Evolutionary conservation across 2,797 vertebrate species (phyloP), one percentile per base, ranked within the genome.

Genomic region (Argya squamiceps): DNA sequence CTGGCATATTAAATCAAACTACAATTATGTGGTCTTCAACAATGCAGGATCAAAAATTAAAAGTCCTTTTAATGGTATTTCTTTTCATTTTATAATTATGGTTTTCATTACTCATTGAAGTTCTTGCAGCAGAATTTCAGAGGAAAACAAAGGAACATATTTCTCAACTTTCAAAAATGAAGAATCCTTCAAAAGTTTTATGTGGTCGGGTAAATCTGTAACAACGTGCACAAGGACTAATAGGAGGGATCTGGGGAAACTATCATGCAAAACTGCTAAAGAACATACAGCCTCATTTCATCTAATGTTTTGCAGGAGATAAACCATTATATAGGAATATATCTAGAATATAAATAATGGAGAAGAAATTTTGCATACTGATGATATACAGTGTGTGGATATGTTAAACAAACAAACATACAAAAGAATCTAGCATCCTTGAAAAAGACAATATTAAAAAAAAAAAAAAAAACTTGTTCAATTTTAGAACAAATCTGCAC

Each of bases 21-120:
- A 36, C 2, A 52, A 14, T 53, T 63, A 62, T 64, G 37, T 5
- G 24, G 7, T 44, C 52, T 74, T 59, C 11, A 6, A 24, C 17
- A 64, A 20, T 27, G 27, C 1, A 6, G 4, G 26, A 83, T 53
- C n/a, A 32, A 73, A 60, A 50, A 59, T 21, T 2, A 64, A 69
- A 78, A 26, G 0, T 14, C 6, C 4, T 12, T 18, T 29, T 23
- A 29, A 56, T 36, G 0, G 1, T 44, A 62, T 76, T 71, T 1
- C 10, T 83, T 92, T 92, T 86, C 2, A 17, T 69, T 87, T 26
- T 37, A 5, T 43, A 58, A 8, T 26, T 34, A 39, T 30, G 43
- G 4, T 21, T 83, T 58, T 27, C 26, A 49, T 37, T 56, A 11
- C 4, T n/a, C 7, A 24, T 26, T 76, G 15, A 65, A 55, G 8